Evolutionary conservation across 2,797 vertebrate genomes (phyloP), one percentile per base, ranked within the genome.

Genomic region (Nyctalus aviator): DNA sequence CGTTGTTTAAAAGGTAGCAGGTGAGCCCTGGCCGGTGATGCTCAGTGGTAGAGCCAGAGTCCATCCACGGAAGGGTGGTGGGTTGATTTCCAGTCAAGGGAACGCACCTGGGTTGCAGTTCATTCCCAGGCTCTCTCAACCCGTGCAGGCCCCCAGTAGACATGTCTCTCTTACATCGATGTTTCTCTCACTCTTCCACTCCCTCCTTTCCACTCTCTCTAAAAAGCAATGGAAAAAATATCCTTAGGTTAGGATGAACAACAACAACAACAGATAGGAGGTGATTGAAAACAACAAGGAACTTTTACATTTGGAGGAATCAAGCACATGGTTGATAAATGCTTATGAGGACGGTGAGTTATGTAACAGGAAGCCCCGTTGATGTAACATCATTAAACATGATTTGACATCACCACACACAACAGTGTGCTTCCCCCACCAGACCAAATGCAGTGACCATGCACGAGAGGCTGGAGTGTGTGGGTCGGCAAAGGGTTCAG

Each of bases 401-500:
- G 77, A 89, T 84, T 11, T 71, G 94, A 93, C 93, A 95, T 73
- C 25, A 84, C 21, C 82, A 68, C 90, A 88, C 59, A 53, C 18
- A 21, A 9, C 71, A 81, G 50, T 62, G 71, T 75, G 10, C 55
- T 89, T 82, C 53, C 81, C 88, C 48, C 77, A 46, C 66, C 35
- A 59, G 92, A 72, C 75, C 41, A 75, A 92, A 73, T 44, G 81
- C 73, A 48, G 76, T 69, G 75, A 92, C 95, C 88, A 90, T 59
- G 53, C 93, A 85, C 3, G 1, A 15, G 82, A 95, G 90, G 88
- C 89, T 0, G 0, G 82, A 97, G 95, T 93, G 96, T 96, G 62
- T 81, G 72, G 88, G 92, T 88, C 69, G 68, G 73, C 92, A 85
- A 72, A 53, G 84, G 94, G 84, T 84, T 95, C 93, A 94, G 95